Percentiles rank a stretch among this genome's conserved stretches.
Conservation (phyloP, 2,113 vertebrate species). For the Hyperopisus bebe region DNA sequence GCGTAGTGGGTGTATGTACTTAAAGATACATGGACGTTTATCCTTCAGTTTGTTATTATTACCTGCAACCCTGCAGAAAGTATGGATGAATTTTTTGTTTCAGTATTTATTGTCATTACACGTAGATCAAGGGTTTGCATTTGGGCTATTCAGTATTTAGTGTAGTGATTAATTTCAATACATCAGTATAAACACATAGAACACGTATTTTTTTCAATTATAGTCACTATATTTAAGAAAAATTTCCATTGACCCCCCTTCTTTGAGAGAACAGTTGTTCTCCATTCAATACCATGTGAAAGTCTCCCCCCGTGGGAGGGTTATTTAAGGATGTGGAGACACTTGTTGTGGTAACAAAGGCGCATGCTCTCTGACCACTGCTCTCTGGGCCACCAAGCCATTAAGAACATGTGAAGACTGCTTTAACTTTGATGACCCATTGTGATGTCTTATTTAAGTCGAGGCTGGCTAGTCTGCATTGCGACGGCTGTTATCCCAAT, state of each 20-base stretch:
- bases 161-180: not conserved
- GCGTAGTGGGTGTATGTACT: not conserved
- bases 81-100: not conserved
- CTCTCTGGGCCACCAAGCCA: not conserved
- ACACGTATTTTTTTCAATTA: not conserved
- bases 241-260: constrained; percentile 26
- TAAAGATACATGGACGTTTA: not conserved
- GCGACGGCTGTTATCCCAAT: not conserved
- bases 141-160: not conserved
- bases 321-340: not conserved
- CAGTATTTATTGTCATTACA: not conserved
- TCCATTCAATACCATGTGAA: not conserved
- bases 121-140: not conserved
- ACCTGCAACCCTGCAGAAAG: not conserved
- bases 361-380: not conserved
- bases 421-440: not conserved
- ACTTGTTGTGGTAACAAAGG: no score
- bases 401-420: not conserved
- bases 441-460: not conserved
- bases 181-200: not conserved
- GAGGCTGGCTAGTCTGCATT: not conserved
- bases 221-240: not conserved
- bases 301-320: not conserved
- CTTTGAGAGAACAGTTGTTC: not conserved
- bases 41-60: not conserved